Evolutionary conservation across 1,140 invertebrate genomes (phyloP).

Genomic region (Orchestia grillus): DNA sequence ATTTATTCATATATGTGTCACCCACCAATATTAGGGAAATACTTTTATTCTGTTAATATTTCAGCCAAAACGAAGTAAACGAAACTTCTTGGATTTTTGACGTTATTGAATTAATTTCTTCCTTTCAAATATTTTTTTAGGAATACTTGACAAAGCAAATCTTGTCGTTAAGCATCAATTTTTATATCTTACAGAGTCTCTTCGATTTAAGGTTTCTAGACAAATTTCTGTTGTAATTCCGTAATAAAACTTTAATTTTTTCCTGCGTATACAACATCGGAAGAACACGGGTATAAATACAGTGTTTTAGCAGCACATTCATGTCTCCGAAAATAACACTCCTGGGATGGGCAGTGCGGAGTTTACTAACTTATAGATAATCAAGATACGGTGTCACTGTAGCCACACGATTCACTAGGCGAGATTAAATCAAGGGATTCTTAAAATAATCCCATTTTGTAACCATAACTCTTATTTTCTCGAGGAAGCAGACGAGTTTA

Average conservation of each 20-base stretch:
- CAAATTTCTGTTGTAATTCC: not conserved
- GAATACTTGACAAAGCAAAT: not conserved
- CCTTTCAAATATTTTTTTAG: not conserved
- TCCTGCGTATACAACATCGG: not conserved
- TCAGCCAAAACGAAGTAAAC: not conserved
- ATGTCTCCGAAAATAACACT: not conserved
- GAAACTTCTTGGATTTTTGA: not conserved
- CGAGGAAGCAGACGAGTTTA: not conserved
- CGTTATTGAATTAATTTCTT: not conserved
- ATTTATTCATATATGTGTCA: not conserved
- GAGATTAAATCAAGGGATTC: not conserved
- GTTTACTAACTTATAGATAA: not conserved
- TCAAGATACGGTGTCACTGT: not conserved
- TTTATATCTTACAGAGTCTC: not conserved
- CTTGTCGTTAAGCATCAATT: not conserved
- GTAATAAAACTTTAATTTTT: not conserved
- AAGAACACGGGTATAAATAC: not conserved
- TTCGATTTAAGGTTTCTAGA: not conserved
- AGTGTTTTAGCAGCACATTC: not conserved
- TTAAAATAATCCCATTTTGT: not conserved
- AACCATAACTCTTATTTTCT: too few relatives aligned
- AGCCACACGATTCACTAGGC: not conserved
- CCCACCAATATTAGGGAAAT: not conserved
- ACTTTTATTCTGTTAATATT: not conserved
- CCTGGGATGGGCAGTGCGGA: not conserved